Evolutionary conservation across 2,797 vertebrate species (phyloP).

Genomic region (Balearica regulorum): DNA sequence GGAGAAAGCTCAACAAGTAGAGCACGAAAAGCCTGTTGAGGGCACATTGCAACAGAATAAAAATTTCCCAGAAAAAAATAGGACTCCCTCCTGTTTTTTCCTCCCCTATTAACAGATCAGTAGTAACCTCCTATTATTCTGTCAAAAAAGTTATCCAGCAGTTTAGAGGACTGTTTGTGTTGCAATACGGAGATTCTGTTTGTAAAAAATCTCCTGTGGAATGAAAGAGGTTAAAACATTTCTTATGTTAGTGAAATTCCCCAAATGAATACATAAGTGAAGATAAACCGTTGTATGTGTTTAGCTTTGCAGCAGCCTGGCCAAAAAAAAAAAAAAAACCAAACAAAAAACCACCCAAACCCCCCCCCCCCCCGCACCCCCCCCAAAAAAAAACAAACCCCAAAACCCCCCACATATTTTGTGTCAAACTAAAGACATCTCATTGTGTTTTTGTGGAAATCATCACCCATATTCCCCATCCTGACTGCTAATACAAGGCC

Average conservation of each 20-base stretch:
- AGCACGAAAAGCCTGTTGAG: not conserved
- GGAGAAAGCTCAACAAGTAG: not conserved
- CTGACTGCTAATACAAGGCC: not conserved
- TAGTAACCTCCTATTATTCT: not conserved
- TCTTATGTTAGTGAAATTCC: conserved; percentile 32
- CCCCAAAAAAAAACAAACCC: too few species aligned
- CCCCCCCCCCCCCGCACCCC: too few species aligned
- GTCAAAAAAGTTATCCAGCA: not conserved
- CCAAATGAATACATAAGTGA: not conserved
- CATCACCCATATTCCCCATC: not conserved
- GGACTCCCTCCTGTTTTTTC: not conserved
- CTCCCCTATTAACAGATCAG: not conserved
- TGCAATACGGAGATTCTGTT: not conserved
- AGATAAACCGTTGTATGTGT: conserved; percentile 24
- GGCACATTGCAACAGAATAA: not conserved
- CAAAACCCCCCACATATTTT: not conserved
- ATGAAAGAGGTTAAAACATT: not conserved
- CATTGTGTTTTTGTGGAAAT: not conserved
- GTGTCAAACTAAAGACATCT: not conserved
- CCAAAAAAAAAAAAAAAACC: too few species aligned
- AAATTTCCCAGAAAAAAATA: not conserved
- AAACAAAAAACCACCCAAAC: too few species aligned
- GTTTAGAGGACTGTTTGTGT: not conserved
- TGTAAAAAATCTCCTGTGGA: not conserved
- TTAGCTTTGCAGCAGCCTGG: conserved; percentile 28